These are phyloP conservation scores for Galagoides demidoff DNA, from an alignment of 2,797 vertebrate genomes.

Conservation along the genomic window DNA sequence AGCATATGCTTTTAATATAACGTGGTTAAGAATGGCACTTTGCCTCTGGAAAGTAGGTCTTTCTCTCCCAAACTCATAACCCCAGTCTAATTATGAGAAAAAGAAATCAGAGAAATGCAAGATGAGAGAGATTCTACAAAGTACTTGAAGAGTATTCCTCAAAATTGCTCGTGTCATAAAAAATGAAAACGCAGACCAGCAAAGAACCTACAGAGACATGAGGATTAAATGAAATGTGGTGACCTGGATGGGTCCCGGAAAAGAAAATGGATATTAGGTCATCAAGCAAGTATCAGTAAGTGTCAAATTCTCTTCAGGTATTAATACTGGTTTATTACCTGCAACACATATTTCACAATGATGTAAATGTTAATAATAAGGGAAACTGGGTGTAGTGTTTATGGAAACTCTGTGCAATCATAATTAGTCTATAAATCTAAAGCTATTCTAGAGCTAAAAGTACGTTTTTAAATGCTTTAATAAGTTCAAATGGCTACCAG, in stretches of 20 bases:
- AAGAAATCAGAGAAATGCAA: neutral
- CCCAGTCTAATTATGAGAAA: neutral
- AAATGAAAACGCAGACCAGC: neutral
- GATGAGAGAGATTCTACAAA: neutral
- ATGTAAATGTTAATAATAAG: neutral
- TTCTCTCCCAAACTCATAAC: neutral
- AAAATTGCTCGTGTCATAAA: neutral
- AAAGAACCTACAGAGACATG: neutral
- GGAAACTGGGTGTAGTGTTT: neutral
- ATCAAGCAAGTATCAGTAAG: neutral
- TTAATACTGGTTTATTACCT: neutral
- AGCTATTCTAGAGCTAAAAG: neutral
- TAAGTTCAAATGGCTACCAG: neutral
- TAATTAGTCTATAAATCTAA: neutral
- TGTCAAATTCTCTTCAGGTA: neutral
- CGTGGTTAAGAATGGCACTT: neutral
- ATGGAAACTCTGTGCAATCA: neutral
- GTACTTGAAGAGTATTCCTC: neutral
- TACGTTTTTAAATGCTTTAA: neutral
- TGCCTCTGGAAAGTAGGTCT: neutral
- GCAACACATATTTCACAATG: neutral
- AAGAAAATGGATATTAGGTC: neutral
- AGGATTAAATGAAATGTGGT: neutral
- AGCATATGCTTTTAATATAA: neutral
- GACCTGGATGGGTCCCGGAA: neutral